Conservation (phyloP, 2,113 vertebrate genomes). For the Podilymbus podiceps region DNA sequence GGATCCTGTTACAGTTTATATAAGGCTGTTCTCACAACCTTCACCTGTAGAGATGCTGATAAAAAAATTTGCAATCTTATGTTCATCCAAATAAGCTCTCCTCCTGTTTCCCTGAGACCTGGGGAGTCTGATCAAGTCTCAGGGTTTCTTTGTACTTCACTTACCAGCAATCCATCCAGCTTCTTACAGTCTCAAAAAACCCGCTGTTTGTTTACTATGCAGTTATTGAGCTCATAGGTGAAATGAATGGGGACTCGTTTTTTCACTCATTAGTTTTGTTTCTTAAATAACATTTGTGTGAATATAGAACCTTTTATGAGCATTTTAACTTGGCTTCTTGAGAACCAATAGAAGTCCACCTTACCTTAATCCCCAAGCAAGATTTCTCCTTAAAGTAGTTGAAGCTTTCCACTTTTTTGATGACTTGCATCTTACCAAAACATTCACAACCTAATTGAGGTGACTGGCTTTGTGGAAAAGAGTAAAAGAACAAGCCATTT, state of each 20-base stretch:
- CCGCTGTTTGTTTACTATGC: background rate
- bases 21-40: background rate
- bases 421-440: background rate
- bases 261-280: background rate
- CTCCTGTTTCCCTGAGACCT: background rate
- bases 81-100: constrained; percentile 8
- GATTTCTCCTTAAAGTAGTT: background rate
- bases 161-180: background rate
- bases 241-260: background rate
- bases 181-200: background rate
- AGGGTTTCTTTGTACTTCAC: background rate
- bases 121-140: background rate
- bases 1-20: background rate
- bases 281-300: background rate
- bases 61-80: background rate
- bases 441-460: background rate
- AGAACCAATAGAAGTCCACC: background rate
- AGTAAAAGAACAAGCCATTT: background rate
- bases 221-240: background rate
- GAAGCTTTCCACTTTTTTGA: background rate
- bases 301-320: background rate
- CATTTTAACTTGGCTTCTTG: background rate
- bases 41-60: constrained; percentile 7
- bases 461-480: background rate
- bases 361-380: background rate